Conservation (phyloP, 2,888 invertebrate genomes). For the Girardia tigrina region DNA sequence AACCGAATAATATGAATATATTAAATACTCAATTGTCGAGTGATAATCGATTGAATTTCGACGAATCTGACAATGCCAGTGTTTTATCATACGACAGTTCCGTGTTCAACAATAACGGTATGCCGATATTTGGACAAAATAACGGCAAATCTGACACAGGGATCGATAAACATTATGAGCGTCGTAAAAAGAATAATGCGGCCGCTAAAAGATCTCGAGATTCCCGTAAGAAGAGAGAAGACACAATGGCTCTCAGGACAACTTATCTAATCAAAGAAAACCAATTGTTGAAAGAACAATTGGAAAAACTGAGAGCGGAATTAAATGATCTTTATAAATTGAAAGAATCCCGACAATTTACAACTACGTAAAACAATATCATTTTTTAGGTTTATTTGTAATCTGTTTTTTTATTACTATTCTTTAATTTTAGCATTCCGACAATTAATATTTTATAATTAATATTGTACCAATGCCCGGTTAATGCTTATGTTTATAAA, state of each 20-base stretch:
- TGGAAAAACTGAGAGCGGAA: conserved; percentile 20
- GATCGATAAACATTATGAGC: conserved; percentile 29
- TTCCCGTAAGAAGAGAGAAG: conserved; percentile 33
- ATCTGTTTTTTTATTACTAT: background rate
- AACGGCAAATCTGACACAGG: background rate
- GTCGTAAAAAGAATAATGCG: conserved; percentile 26
- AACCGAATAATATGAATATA: background rate
- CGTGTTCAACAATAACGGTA: background rate
- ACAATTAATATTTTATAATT: background rate
- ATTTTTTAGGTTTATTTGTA: background rate
- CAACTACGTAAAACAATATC: background rate
- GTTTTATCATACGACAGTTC: conserved; percentile 6
- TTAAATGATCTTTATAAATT: conserved; percentile 19
- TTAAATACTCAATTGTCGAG: background rate
- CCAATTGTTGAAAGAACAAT: conserved; percentile 25
- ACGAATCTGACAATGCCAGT: conserved; percentile 16
- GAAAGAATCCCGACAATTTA: background rate
- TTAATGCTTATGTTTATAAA: background rate
- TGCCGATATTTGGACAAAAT: background rate
- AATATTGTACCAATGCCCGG: background rate
- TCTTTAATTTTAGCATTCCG: background rate
- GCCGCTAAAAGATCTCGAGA: conserved; percentile 34
- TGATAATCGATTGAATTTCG: background rate
- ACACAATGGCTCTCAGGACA: conserved; percentile 31
- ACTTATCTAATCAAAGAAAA: conserved; percentile 32